Evolutionary conservation across 2,888 invertebrate species (phyloP).

Genomic region (Papilio protenor): DNA sequence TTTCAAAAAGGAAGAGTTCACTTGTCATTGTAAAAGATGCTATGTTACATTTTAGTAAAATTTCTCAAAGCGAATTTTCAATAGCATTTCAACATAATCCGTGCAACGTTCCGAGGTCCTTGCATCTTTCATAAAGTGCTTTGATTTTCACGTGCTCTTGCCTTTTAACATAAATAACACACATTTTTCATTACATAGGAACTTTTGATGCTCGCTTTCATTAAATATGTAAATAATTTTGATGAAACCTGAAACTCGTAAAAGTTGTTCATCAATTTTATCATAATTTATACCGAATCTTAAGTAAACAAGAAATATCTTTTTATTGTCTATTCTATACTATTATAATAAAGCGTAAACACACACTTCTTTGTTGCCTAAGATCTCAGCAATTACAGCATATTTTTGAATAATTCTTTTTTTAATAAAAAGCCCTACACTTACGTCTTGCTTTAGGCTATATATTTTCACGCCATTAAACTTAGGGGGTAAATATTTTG

Average conservation of each 20-base stretch:
- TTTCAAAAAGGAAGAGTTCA: background rate
- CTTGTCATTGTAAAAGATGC: background rate
- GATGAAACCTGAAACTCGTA: background rate
- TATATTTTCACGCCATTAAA: no score
- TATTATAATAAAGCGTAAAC: no score
- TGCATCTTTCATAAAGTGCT: constrained; percentile 13
- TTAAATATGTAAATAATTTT: background rate
- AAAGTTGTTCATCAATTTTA: no score
- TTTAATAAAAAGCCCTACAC: no score
- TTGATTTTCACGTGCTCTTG: constrained; percentile 8
- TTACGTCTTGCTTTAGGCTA: no score
- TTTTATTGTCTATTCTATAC: no score
- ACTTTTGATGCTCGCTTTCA: constrained; percentile 3
- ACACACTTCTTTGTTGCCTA: no score
- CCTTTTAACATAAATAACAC: background rate
- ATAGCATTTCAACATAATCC: background rate
- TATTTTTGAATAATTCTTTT: no score
- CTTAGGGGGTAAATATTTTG: no score
- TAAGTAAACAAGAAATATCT: no score
- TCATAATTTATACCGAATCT: no score
- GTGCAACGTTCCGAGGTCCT: background rate
- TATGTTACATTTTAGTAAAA: constrained; percentile 1
- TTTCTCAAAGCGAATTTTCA: constrained; percentile 5
- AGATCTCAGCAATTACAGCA: no score
- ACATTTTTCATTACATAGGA: background rate